phyloP scores from a whole-genome alignment of 2,888 invertebrate species.

The Clostera curtula region DNA sequence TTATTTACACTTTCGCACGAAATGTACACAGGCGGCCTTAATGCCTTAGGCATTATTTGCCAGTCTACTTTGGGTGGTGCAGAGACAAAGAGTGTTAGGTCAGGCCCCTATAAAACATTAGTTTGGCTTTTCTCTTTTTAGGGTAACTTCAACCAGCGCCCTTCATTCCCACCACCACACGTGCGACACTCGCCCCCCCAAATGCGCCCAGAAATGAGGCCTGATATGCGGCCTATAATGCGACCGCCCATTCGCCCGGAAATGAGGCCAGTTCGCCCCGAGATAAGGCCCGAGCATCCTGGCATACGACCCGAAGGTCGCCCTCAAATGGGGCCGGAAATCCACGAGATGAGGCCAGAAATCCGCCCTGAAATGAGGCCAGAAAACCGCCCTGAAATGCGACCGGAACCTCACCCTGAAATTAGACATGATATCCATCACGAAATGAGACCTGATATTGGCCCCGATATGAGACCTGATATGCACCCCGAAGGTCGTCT shows the following conservation, averaged over 20 bases:
- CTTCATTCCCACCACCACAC: conserved; percentile 40
- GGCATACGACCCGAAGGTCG: conserved; percentile 10
- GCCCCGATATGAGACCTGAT: conserved; percentile 14
- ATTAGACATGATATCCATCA: conserved; percentile 14
- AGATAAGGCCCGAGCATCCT: conserved; percentile 8
- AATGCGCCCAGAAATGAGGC: conserved; percentile 5
- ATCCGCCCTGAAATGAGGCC: conserved; percentile 17
- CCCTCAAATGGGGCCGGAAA: conserved; percentile 13
- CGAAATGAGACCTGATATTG: conserved; percentile 19
- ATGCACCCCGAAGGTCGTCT: conserved; percentile 19
- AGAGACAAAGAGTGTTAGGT: too few relatives aligned
- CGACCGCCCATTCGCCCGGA: conserved; percentile 7
- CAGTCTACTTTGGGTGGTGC: too few relatives aligned
- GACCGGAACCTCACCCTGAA: conserved; percentile 9
- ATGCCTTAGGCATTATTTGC: too few relatives aligned
- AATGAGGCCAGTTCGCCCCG: background rate
- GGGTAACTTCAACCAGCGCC: conserved; percentile 48
- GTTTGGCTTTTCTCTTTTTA: conserved; percentile 30
- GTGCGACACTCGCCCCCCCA: conserved; percentile 18
- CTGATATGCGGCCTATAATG: conserved; percentile 8
- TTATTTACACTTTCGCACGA: too few relatives aligned
- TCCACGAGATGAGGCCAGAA: conserved; percentile 18
- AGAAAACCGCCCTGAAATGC: conserved; percentile 13
- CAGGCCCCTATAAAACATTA: too few relatives aligned
- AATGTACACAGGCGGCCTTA: too few relatives aligned